These are phyloP conservation scores for Mycetomoellerius zeteki DNA, from an alignment of 1,140 invertebrate species.

Conservation along the genomic window DNA sequence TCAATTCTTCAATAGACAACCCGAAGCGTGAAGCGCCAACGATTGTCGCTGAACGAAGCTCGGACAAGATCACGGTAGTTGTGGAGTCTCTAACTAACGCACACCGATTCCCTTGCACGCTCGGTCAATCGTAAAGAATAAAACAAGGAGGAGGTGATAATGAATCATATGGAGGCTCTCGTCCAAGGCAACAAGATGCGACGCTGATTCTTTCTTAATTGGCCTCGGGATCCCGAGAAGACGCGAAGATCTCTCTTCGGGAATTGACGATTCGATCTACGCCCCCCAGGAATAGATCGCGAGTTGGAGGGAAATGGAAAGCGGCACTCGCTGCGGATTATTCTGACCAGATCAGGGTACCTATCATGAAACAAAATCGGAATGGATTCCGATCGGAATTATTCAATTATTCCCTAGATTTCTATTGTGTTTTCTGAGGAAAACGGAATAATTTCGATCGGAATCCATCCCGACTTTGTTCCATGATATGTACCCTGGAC, in stretches of 20 bases:
- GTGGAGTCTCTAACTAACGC: constrained; percentile 35
- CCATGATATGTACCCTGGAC: too few relatives aligned
- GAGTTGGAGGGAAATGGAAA: neutral
- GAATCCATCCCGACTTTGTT: too few relatives aligned
- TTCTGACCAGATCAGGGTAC: neutral
- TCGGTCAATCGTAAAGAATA: constrained; percentile 31
- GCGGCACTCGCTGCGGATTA: neutral
- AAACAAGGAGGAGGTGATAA: neutral
- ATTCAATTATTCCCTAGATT: too few relatives aligned
- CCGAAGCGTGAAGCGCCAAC: constrained; percentile 85
- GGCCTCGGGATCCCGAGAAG: neutral
- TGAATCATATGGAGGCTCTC: neutral
- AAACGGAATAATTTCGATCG: too few relatives aligned
- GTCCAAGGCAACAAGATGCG: neutral
- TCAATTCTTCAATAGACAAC: constrained; percentile 91
- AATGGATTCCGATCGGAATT: too few relatives aligned
- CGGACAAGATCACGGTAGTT: neutral
- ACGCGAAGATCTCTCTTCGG: neutral
- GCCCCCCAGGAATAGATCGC: neutral
- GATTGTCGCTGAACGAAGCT: neutral
- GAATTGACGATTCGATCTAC: neutral
- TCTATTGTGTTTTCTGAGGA: too few relatives aligned
- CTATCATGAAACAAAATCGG: too few relatives aligned
- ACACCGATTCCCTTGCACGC: constrained; percentile 24
- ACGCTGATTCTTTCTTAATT: neutral